Conservation (phyloP, 2,113 vertebrate species). For the Plestiodon gilberti region DNA sequence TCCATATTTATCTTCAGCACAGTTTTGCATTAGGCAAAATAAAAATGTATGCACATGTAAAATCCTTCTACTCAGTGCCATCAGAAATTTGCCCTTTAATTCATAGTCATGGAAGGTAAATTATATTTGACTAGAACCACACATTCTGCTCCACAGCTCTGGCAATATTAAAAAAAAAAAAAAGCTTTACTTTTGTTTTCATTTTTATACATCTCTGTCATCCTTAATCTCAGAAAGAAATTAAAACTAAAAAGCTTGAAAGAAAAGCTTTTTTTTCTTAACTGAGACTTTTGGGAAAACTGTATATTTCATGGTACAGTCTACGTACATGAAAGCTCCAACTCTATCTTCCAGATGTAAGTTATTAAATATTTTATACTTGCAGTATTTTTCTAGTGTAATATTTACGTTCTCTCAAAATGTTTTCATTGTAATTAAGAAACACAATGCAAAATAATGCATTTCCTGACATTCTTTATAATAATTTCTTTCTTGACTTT, state of each 20-base stretch:
- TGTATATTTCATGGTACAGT: background rate
- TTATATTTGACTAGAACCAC: background rate
- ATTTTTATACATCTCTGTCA: background rate
- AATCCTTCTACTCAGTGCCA: background rate
- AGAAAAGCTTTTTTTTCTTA: background rate
- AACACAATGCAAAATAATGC: background rate
- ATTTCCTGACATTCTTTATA: too few species aligned
- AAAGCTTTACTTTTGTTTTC: background rate
- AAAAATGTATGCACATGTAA: background rate
- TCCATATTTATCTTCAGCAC: background rate
- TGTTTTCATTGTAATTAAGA: background rate
- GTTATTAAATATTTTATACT: background rate
- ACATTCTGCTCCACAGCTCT: background rate
- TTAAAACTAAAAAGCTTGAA: slow-evolving; percentile 1
- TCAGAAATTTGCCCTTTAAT: background rate
- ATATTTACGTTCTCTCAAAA: background rate
- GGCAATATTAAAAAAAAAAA: background rate
- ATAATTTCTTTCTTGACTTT: too few species aligned
- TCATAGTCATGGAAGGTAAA: slow-evolving; percentile 6
- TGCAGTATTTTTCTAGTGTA: background rate
- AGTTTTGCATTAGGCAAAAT: background rate
- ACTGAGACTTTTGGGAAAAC: background rate
- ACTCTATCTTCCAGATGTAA: slow-evolving; percentile 8
- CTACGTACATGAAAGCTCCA: slow-evolving; percentile 1
- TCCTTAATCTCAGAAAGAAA: slow-evolving; percentile 20